These are phyloP conservation scores for Pseudopodoces humilis DNA, from an alignment of 2,113 vertebrate species.

Conservation along the genomic window DNA sequence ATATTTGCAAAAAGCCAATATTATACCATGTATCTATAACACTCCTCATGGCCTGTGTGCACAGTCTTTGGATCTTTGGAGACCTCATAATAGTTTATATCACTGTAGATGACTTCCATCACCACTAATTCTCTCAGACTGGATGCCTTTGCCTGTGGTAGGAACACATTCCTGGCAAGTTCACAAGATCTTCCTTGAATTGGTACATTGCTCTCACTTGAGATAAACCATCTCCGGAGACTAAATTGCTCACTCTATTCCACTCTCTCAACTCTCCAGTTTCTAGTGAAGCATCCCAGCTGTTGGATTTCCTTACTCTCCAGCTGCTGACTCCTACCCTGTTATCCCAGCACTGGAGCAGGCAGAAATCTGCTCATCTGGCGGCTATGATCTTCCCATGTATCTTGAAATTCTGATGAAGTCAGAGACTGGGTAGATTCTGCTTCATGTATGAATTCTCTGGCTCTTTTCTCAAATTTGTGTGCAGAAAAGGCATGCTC, in stretches of 20 bases:
- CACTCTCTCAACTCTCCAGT: background rate
- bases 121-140: background rate
- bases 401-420: background rate
- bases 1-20: too few relatives aligned
- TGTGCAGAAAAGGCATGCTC: rapidly evolving
- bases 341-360: background rate
- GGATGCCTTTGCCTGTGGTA: background rate
- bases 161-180: background rate
- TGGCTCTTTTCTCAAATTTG: background rate
- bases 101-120: background rate
- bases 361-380: background rate
- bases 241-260: background rate
- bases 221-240: background rate
- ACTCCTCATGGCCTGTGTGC: background rate
- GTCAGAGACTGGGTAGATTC: background rate
- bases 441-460: background rate
- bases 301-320: background rate
- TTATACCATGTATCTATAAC: too few relatives aligned
- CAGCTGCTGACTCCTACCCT: background rate
- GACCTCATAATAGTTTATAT: background rate
- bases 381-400: background rate
- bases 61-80: background rate
- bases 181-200: background rate
- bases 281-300: background rate
- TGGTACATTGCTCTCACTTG: background rate